A percentile compares a stretch with the other conserved stretches of the same genome.
These are phyloP conservation scores for Hypsopygia costalis DNA, from an alignment of 2,888 invertebrate genomes.

Conservation along the genomic window DNA sequence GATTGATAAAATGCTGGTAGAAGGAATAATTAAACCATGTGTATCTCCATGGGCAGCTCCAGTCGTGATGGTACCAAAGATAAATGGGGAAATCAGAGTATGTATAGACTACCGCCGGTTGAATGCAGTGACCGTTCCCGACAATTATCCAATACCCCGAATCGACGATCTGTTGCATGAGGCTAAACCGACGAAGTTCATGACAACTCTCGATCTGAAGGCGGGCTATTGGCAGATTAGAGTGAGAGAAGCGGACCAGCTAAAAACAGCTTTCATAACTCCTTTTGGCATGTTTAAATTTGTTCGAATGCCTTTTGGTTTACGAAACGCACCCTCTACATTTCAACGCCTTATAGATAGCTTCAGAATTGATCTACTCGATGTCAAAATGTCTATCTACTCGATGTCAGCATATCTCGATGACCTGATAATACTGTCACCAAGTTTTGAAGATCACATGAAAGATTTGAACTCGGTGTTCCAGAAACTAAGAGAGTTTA, in stretches of 20 bases:
- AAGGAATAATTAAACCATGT: constrained; percentile 19
- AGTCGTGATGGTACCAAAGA: constrained; percentile 41
- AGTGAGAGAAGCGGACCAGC: constrained; percentile 22
- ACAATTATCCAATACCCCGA: constrained; percentile 42
- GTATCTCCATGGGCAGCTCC: constrained; percentile 35
- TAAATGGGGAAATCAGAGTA: constrained; percentile 27
- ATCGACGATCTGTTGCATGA: constrained; percentile 40
- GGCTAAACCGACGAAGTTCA: constrained; percentile 26
- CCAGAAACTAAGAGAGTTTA: constrained; percentile 20
- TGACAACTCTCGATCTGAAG: constrained; percentile 26
- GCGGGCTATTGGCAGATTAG: constrained; percentile 29
- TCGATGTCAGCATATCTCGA: constrained; percentile 26
- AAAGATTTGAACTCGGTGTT: constrained; percentile 27
- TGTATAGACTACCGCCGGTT: constrained; percentile 39
- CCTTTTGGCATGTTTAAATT: constrained; percentile 32
- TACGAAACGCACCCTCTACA: constrained; percentile 32
- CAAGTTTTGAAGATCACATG: constrained; percentile 23
- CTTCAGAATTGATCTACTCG: constrained; percentile 4
- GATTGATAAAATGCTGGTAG: background rate
- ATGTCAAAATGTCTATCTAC: no score
- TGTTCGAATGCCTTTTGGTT: constrained; percentile 33
- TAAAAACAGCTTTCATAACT: constrained; percentile 35
- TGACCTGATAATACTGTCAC: constrained; percentile 28
- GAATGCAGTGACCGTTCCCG: constrained; percentile 20
- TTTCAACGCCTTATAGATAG: constrained; percentile 24